Evolutionary conservation across 1,140 invertebrate genomes (phyloP).

Genomic region (Dufourea novaeangliae): DNA sequence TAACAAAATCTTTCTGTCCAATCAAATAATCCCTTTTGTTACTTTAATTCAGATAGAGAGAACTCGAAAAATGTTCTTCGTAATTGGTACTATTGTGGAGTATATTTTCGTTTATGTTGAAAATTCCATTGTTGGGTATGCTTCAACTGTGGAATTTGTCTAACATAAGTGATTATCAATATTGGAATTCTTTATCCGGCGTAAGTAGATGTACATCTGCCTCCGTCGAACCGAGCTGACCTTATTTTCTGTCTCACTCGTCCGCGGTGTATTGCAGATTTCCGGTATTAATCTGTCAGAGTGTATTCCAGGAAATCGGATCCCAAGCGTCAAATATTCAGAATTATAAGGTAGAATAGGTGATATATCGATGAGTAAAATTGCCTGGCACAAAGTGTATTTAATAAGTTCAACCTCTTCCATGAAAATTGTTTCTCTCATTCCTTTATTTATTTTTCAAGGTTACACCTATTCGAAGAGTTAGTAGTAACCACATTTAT

Average conservation of each 20-base stretch:
- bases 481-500: too few species aligned
- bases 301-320: conserved; percentile 1
- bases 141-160: background rate
- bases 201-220: background rate
- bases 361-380: too few species aligned
- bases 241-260: conserved; percentile 1
- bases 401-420: too few species aligned
- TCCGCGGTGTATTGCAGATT: conserved; percentile 8
- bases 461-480: too few species aligned
- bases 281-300: conserved; percentile 3
- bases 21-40: too few species aligned
- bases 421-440: too few species aligned
- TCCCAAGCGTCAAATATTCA: background rate
- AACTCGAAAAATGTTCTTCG: too few species aligned
- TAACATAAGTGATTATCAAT: conserved; percentile 13
- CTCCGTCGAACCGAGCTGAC: background rate
- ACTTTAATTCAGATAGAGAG: too few species aligned
- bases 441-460: too few species aligned
- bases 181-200: conserved; percentile 9
- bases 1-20: too few species aligned
- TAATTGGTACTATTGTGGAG: too few species aligned
- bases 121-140: background rate
- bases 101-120: background rate
- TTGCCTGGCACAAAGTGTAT: too few species aligned
- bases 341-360: background rate